Base-by-base conservation (phyloP, 2,113 vertebrate genomes). In the Anguilla japonica region DNA sequence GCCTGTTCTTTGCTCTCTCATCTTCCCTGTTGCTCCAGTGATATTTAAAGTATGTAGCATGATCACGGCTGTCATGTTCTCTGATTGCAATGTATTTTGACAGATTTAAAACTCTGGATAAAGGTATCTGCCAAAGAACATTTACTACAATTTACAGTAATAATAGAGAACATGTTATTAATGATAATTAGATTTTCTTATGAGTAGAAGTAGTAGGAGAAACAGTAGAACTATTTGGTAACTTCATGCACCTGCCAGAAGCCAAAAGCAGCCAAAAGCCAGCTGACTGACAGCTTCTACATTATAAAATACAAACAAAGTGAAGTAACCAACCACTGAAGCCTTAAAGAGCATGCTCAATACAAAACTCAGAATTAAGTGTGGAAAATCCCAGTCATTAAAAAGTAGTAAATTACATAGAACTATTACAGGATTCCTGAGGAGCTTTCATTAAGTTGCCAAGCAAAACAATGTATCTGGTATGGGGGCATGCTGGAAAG, bases 351-450 rank as follows among this genome's bases (percentile, higher is more conserved):
- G n/a, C 26, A 34, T 20, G 5, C n/a, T 75, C n/a, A n/a, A 75
- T 75, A 34, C 22, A 75, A 34, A 75, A 75, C 71, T 75, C 1
- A 75, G 29, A 34, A 75, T 34, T 29, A 75, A 75, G n/a, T 29
- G n/a, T 75, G 71, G 71, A 75, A 75, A 75, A 75, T 29, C 71
- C 71, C 71, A 75, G 71, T 75, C 71, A 75, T 9, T 75, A n/a
- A 34, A 75, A 67, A 75, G 71, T n/a, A 75, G n/a, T 75, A 75
- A 75, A 75, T 75, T 75, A 5, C 79, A 80, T 3, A 39, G 53
- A 83, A 20, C 82, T 83, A 40, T 60, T 39, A 83, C 46, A 29
- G 81, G 81, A 43, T n/a, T 82, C 82, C 82, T 29, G 7, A 3
- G 39, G 43, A 53, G 81, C 43, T 83, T 39, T 60, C 6, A 18